Evolutionary conservation across 2,888 invertebrate genomes (phyloP).

Genomic region (Erebia ligea): DNA sequence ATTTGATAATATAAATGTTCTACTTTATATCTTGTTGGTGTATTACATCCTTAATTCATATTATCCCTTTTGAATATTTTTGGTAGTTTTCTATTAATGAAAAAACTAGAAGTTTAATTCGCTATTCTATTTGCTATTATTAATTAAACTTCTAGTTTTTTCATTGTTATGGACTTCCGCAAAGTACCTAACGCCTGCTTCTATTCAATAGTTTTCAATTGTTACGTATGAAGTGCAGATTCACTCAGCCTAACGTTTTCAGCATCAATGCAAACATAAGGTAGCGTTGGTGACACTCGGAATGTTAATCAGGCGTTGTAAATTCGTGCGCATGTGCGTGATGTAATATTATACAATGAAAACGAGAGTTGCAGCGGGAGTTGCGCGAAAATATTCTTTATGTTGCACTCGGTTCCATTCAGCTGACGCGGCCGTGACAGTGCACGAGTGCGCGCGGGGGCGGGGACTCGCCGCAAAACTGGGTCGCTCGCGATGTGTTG

Average conservation of each 20-base stretch:
- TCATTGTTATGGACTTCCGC: no score
- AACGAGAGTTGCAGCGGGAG: conserved; percentile 63
- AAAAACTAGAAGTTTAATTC: no score
- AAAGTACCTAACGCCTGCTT: no score
- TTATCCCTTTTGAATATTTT: no score
- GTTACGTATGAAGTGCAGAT: neutral
- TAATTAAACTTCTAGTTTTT: no score
- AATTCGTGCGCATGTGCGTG: conserved; percentile 56
- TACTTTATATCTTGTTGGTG: no score
- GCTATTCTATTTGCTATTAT: no score
- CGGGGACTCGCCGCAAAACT: conserved; percentile 65
- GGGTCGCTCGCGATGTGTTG: conserved; percentile 75
- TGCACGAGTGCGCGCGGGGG: conserved; percentile 62
- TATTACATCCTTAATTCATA: no score
- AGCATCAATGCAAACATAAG: conserved; percentile 23
- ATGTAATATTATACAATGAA: conserved; percentile 69
- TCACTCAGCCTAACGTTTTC: neutral
- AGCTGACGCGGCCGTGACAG: conserved; percentile 69
- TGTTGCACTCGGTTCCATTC: conserved; percentile 66
- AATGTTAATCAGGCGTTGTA: conserved; percentile 61
- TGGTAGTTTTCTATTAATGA: no score
- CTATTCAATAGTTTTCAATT: no score
- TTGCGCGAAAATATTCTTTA: conserved; percentile 67
- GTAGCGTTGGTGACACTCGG: conserved; percentile 39
- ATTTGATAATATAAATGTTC: no score